Base-by-base conservation (phyloP, 2,888 invertebrate species). In the Tridacna gigas region DNA sequence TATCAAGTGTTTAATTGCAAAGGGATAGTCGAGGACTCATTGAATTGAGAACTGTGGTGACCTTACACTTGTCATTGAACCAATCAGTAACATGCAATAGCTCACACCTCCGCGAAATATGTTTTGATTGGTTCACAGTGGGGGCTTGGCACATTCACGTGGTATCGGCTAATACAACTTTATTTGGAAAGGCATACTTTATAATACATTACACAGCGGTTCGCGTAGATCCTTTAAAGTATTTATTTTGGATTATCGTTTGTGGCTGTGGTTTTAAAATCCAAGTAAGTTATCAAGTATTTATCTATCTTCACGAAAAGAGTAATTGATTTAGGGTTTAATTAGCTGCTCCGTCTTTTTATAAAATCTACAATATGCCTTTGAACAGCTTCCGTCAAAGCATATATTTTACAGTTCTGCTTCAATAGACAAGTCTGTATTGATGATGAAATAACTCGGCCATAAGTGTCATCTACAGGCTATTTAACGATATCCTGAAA, bases 101-200 rank as follows among this genome's bases (percentile, higher is more conserved):
- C 60, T 69, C 85, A 86, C 85, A 82, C 85, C 85, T 86, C 82
- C 85, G 76, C 25, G 45, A 37, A 13, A 67, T 45, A 26, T 48
- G 22, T 65, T 74, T 67, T 79, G 80, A 86, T 86, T 86, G 86
- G 86, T 74, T 51, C 61, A 74, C 66, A 66, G 37, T 13, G 80
- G 76, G 79, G 79, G 83, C 73, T 76, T 83, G 76, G 76, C 66
- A 48, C 37, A 74, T 37, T 37, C 83, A 83, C 80, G 83, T 83
- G 83, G 74, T 80, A 69, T 45, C 45, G 37, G 45, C 45, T 1
- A 45, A 45, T 20, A 18, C n/a, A 15, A 45, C 45, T 47, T 15
- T 71, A 69, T 69, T 69, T 69, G 47, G 69, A 47, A 45, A 47
- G 69, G 26, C 63, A 22, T 63, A 22, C 22, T 63, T 13, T 63